Evolutionary conservation across 2,888 invertebrate genomes (phyloP), one percentile per base, ranked within the genome.

Genomic region (Falcaria lacertinaria): DNA sequence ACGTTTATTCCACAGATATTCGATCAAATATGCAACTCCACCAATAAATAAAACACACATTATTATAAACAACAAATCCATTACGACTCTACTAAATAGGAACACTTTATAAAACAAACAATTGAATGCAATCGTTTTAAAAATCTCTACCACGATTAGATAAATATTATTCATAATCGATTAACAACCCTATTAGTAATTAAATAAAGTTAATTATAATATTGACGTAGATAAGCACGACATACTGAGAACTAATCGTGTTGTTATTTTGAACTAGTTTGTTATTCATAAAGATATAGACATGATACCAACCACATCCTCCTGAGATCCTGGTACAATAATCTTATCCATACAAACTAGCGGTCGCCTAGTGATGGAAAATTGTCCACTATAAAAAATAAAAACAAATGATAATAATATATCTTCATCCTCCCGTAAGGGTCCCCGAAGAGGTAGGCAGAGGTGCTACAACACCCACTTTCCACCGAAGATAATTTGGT

Each of bases 31-130:
- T 8, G 52, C 39, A 0, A 48, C 3, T 0, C 50, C 1, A 8
- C 52, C 54, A 15, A 48, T 38, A 0, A 48, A 28, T 7, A 50
- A 36, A 1, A 52, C 44, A 33, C 43, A 35, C 6, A 47, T 2
- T 19, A 48, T 44, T 15, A 53, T 47, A 19, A 37, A 39, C 2
- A 34, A 33, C 3, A 47, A 28, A 13, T 25, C 37, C 37, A 37
- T 37, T 11, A 11, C 28, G 11, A 11, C 28, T 11, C 28, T 3
- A 19, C 19, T 19, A 3, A 19, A 3, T 19, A 3, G 6, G 13
- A 13, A 13, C 13, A 8, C 8, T 15, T 14, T 14, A 33, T 4
- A 7, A 7, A 22, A 22, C 22, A 19, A 11, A 22, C 22, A 4
- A 15, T 2, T 22, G 14, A 22, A 22, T 22, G 22, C 14, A 37